These are phyloP conservation scores for Scyliorhinus canicula DNA, from an alignment of 2,797 vertebrate genomes.

Conservation along the genomic window DNA sequence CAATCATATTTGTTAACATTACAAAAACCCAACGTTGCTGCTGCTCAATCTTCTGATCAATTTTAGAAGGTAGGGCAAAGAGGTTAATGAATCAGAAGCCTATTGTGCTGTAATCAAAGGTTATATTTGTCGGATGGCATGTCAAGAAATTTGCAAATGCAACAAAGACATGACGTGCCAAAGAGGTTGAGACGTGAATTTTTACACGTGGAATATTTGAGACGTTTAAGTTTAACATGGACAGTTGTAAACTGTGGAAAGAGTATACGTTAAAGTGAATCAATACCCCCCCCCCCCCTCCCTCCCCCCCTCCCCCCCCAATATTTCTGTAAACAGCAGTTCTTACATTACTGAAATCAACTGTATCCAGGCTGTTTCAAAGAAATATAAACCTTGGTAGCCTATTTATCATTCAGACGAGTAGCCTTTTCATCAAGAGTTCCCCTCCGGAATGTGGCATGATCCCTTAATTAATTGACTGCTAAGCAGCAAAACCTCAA, in stretches of 20 bases:
- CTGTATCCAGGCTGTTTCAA: constrained; percentile 27
- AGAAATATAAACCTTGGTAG: constrained; percentile 27
- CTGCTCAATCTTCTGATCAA: neutral
- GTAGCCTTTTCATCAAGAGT: neutral
- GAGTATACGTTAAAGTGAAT: constrained; percentile 6
- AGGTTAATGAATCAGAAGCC: neutral
- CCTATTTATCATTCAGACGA: constrained; percentile 29
- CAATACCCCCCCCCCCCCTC: constrained; percentile 8
- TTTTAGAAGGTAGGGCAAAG: neutral
- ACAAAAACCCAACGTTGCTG: neutral
- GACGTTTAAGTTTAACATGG: neutral
- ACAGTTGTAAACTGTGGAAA: constrained; percentile 25
- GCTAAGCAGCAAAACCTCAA: constrained; percentile 15
- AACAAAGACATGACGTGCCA: neutral
- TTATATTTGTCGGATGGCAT: no score
- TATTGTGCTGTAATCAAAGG: neutral
- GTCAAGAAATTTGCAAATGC: neutral
- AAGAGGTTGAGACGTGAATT: neutral
- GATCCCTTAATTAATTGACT: constrained; percentile 19
- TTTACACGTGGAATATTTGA: neutral
- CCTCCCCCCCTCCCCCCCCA: no score
- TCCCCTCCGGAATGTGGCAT: neutral
- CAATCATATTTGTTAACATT: neutral
- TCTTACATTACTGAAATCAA: constrained; percentile 33
- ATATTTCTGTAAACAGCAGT: constrained; percentile 28